Evolutionary conservation across 2,888 invertebrate species (phyloP), one percentile per base, ranked within the genome.

Genomic region (Pachymerium ferrugineum): DNA sequence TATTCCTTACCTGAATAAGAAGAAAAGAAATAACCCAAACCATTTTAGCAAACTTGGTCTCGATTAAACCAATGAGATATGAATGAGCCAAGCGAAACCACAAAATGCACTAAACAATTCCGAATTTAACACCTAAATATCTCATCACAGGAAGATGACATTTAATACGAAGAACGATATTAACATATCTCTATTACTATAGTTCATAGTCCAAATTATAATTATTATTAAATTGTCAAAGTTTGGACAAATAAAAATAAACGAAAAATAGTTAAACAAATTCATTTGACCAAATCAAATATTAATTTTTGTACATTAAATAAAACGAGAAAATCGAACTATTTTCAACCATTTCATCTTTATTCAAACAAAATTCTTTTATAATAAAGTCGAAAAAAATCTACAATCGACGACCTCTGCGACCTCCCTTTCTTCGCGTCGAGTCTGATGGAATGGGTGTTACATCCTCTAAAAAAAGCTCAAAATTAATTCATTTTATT

Each of bases 361-460:
- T n/a, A n/a, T n/a, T n/a, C n/a, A n/a, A n/a, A 54, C 28, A 25
- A 16, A 70, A 42, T 70, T 16, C 4, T 3, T 73, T 28, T 73
- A 5, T 19, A 73, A 38, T 68, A 22, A 22, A 68, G 25, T 77
- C 80, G 14, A n/a, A 16, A 54, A 54, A 54, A n/a, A 8, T 54
- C 47, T 97, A 99, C 89, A 99, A 89, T 87, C 99, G 91, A 85
- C 99, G 92, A 87, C 99, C 99, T 87, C 99, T 92, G 82, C 99
- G 91, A 86, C 99, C 99, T 83, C 98, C 98, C 93, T 99, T 99
- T 89, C 98, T 95, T 83, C 99, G 91, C 74, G 98, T 99, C 77
- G 95, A 93, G 86, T 99, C 99, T 74, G 97, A 97, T 81, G 99
- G 99, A 84, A 99, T 98, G 25, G 99, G 99, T 10, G 99, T 99